Evolutionary conservation across 2,888 invertebrate species (phyloP).

Genomic region (Drosophila conformis): DNA sequence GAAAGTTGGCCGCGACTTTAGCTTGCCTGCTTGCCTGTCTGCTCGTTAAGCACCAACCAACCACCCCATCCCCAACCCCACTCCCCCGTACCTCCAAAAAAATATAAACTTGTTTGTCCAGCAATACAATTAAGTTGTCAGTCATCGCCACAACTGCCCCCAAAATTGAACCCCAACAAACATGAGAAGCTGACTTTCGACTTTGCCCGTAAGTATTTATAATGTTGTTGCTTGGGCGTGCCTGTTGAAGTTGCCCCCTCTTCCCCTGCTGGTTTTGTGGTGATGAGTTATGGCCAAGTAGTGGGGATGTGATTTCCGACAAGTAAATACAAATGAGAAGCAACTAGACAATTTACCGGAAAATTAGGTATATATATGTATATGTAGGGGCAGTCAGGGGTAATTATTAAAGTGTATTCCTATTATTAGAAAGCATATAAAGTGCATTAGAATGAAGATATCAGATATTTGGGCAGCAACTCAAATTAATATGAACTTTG

Average conservation of each 20-base stretch:
- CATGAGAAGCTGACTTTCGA: constrained; percentile 43
- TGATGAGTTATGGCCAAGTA: constrained; percentile 26
- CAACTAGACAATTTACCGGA: background rate
- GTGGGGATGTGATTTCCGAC: constrained; percentile 21
- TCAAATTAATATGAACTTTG: background rate
- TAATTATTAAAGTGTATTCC: background rate
- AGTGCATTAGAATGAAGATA: background rate
- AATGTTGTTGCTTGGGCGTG: constrained; percentile 16
- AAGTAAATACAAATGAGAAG: constrained; percentile 15
- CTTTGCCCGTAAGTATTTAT: constrained; percentile 41
- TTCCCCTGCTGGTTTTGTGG: background rate
- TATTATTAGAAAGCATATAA: background rate
- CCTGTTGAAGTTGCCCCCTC: constrained; percentile 1
- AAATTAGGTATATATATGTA: background rate
- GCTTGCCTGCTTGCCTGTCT: constrained; percentile 26
- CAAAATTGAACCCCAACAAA: constrained; percentile 12
- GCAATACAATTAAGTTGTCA: constrained; percentile 75
- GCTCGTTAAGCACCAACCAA: constrained; percentile 32
- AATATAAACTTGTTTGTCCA: constrained; percentile 66
- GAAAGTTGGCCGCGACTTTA: constrained; percentile 62
- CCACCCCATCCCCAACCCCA: background rate
- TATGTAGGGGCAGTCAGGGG: background rate
- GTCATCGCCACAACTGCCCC: constrained; percentile 53
- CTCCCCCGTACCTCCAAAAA: constrained; percentile 9
- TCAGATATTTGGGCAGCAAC: background rate